Conservation (phyloP, 2,113 vertebrate genomes). For the Gopherus flavomarginatus region DNA sequence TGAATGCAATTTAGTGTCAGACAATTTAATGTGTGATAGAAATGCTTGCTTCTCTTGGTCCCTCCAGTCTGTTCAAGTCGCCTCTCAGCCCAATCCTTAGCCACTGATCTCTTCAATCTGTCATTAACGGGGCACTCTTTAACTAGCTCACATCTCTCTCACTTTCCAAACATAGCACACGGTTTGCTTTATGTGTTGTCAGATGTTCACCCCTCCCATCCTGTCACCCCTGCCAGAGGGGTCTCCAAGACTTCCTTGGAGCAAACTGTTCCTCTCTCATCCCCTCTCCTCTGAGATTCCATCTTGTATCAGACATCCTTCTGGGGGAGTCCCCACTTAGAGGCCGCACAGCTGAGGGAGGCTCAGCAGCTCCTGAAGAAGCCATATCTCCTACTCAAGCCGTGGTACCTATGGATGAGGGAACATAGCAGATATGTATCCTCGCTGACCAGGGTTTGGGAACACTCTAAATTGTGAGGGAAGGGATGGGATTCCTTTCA, state of each 20-base stretch:
- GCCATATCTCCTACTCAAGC: neutral
- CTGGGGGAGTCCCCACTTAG: neutral
- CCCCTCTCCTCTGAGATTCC: neutral
- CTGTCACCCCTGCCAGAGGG: neutral
- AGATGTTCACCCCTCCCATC: neutral
- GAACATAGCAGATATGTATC: neutral
- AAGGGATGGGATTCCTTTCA: neutral
- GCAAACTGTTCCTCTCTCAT: neutral
- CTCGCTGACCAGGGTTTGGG: neutral
- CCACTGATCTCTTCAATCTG: neutral
- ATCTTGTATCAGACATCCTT: neutral
- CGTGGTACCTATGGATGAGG: neutral
- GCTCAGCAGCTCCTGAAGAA: neutral
- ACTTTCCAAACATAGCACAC: accelerated
- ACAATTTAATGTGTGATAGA: neutral
- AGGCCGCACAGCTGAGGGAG: neutral
- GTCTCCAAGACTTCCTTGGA: neutral
- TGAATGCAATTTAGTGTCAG: neutral
- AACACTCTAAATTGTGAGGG: neutral
- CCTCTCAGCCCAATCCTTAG: neutral
- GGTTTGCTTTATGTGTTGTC: neutral
- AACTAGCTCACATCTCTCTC: neutral
- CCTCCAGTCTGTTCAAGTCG: neutral
- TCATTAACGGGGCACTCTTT: accelerated
- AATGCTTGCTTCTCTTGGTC: accelerated